Percentiles rank a stretch among this genome's conserved stretches.
phyloP scores from a whole-genome alignment of 2,888 invertebrate genomes.

The Eupithecia tripunctaria region DNA sequence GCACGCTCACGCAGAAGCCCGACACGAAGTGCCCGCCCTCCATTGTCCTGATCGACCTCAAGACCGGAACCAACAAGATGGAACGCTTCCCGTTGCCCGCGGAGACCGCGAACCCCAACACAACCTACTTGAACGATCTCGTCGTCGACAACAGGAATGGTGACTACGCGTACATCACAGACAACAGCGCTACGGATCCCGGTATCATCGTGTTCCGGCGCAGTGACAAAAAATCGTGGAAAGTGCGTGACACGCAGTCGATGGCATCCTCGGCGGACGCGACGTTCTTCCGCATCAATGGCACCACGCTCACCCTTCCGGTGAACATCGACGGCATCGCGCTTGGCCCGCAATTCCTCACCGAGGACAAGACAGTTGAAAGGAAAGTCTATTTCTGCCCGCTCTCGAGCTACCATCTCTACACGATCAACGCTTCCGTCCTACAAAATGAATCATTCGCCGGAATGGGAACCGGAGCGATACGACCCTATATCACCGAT shows the following conservation, averaged over 20 bases:
- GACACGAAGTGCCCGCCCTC: constrained; percentile 87
- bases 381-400: constrained; percentile 88
- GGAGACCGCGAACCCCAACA: constrained; percentile 83
- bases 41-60: constrained; percentile 87
- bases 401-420: constrained; percentile 87
- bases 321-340: constrained; percentile 89
- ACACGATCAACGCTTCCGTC: constrained; percentile 86
- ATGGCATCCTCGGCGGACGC: constrained; percentile 87
- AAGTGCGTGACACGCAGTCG: constrained; percentile 86
- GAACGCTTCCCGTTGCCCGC: constrained; percentile 86
- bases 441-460: constrained; percentile 83
- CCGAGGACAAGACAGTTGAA: constrained; percentile 65
- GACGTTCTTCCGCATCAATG: constrained; percentile 85
- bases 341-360: constrained; percentile 85
- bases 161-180: constrained; percentile 89
- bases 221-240: constrained; percentile 87
- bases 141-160: constrained; percentile 89
- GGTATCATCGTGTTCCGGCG: constrained; percentile 89
- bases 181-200: constrained; percentile 87
- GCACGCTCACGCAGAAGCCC: constrained; percentile 84
- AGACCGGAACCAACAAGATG: constrained; percentile 82
- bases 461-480: constrained; percentile 60
- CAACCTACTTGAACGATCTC: constrained; percentile 88
- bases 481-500: constrained; percentile 82
- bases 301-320: constrained; percentile 82